Base-by-base conservation (phyloP, 2,888 invertebrate species). In the Iselma pallidipennis region DNA sequence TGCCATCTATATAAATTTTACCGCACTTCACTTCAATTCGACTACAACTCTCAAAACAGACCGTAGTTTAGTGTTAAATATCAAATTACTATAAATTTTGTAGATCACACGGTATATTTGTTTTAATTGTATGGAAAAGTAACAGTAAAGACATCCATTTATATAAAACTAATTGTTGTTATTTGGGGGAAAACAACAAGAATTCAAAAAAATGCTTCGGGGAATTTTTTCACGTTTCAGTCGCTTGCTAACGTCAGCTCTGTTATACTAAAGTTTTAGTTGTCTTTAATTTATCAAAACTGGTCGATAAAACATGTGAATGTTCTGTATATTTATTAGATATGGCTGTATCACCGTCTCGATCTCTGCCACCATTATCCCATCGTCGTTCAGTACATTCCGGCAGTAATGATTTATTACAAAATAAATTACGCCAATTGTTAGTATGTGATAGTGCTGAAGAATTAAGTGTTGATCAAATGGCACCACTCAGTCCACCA, bases 361-460 rank as follows among this genome's bases (percentile, higher is more conserved):
- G 71, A 81, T 85, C 66, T 78, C 82, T 76, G 80, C 85, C 85
- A 78, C 89, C 78, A 76, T 85, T 64, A 59, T 78, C 80, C n/a
- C 81, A 82, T 75, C 82, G 86, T 55, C 85, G 83, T 56, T 82
- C 83, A 67, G 83, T 84, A 65, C 82, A 79, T 72, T 78, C 78
- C 71, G 77, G 82, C 14, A 85, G 84, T 66, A 85, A 86, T 57
- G 89, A 89, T 77, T 84, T 89, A 71, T 83, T 94, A 53, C 94
- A 94, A 82, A 91, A 88, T 70, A 92, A 92, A 66, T 82, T 94
- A 68, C 84, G 94, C 16, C 86, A 91, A 70, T 83, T 94, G 61
- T 83, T 95, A 12, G 91, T 92, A 74, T 86, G 86, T 29, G 90
- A 90, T 77, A 90, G 90, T 77, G 87, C 90, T 63, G 90, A 91